Percentiles rank a stretch among this genome's conserved stretches.
Evolutionary conservation across 2,113 vertebrate species (phyloP).

Genomic region (Hyperoodon ampullatus): DNA sequence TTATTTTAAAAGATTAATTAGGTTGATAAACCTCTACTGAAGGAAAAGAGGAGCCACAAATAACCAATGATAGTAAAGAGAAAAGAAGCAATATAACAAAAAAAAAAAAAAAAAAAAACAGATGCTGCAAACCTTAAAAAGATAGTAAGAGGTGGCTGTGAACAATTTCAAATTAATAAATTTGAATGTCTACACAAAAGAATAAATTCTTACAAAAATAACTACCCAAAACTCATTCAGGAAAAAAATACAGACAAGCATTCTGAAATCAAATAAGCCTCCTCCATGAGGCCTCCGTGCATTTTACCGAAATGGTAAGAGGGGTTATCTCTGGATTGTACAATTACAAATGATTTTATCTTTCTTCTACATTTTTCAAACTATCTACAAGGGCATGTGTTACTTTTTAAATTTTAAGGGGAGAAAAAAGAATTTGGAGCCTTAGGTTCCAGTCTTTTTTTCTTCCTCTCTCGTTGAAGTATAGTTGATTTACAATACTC

Average conservation of each 20-base stretch:
- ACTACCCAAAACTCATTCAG: neutral
- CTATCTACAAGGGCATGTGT: neutral
- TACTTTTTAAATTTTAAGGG: slow-evolving; percentile 17
- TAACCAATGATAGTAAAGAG: neutral
- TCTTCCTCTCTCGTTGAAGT: too few relatives aligned
- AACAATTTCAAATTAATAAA: neutral
- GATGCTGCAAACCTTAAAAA: neutral
- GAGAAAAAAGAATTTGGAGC: neutral
- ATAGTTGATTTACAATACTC: too few relatives aligned
- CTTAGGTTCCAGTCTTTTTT: neutral
- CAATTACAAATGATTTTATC: slow-evolving; percentile 4
- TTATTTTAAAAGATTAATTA: slow-evolving; percentile 5
- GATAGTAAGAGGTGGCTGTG: neutral
- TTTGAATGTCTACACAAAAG: neutral
- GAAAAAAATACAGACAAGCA: neutral
- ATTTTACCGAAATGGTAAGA: neutral
- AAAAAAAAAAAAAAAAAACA: too few relatives aligned
- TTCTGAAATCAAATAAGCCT: neutral
- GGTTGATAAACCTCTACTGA: neutral
- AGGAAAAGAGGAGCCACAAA: neutral
- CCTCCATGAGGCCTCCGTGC: neutral
- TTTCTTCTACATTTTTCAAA: slow-evolving; percentile 30
- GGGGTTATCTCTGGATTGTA: neutral
- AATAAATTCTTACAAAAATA: neutral
- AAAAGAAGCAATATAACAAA: neutral